Conservation (phyloP, 2,113 vertebrate genomes). For the Saguinus midas region DNA sequence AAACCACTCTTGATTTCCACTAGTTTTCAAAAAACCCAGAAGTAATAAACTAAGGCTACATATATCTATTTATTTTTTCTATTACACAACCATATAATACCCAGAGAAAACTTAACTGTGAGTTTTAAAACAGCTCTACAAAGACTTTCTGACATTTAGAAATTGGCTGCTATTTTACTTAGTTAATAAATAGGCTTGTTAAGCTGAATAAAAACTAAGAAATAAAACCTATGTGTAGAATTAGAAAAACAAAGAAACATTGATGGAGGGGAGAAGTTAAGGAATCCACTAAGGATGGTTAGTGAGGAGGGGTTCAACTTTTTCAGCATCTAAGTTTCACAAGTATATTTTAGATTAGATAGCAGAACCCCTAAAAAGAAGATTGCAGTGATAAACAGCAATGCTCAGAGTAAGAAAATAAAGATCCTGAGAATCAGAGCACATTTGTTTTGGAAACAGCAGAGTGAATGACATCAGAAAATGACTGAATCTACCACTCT, state of each 20-base stretch:
- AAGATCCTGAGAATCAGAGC: background rate
- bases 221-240: background rate
- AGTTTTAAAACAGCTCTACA: background rate
- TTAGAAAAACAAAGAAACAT: background rate
- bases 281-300: background rate
- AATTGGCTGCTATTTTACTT: background rate
- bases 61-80: background rate
- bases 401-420: background rate
- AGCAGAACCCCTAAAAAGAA: background rate
- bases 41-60: background rate
- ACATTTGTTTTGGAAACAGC: background rate
- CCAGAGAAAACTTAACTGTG: background rate
- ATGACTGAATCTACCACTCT: background rate
- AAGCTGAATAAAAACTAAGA: background rate
- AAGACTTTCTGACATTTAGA: background rate
- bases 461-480: background rate
- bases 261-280: background rate
- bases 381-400: background rate
- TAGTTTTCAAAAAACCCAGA: background rate
- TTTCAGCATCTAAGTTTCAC: background rate
- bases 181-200: background rate
- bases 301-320: background rate
- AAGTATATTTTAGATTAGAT: background rate
- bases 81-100: background rate
- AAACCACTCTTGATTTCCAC: background rate